Conservation (phyloP, 2,888 invertebrate species). For the Argyresthia goedartella region DNA sequence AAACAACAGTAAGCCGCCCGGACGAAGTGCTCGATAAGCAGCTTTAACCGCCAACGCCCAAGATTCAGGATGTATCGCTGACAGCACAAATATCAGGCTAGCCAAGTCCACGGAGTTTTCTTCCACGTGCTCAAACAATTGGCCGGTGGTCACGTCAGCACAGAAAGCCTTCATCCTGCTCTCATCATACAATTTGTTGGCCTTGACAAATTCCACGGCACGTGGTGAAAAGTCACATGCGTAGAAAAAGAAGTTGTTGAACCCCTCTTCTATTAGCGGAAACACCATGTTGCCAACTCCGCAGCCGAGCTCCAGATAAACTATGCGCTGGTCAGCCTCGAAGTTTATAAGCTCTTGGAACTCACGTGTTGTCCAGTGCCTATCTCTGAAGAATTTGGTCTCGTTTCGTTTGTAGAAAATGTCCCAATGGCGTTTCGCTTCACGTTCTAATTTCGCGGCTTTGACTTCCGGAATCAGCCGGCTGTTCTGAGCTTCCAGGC, state of each 20-base stretch:
- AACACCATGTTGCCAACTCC: constrained; percentile 98
- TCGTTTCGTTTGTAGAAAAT: constrained; percentile 96
- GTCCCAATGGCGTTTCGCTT: constrained; percentile 95
- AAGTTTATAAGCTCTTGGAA: constrained; percentile 83
- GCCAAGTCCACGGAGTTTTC: constrained; percentile 78
- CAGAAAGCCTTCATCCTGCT: constrained; percentile 82
- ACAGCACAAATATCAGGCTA: constrained; percentile 94
- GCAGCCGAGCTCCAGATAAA: constrained; percentile 89
- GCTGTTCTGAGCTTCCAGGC: constrained; percentile 76
- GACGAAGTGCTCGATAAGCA: constrained; percentile 74
- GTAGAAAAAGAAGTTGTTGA: constrained; percentile 75
- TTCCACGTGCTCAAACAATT: constrained; percentile 70
- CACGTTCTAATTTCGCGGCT: constrained; percentile 81
- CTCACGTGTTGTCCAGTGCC: constrained; percentile 97
- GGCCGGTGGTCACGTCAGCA: constrained; percentile 83
- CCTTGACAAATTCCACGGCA: constrained; percentile 88
- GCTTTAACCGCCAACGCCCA: constrained; percentile 76
- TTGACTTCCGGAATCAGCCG: constrained; percentile 74
- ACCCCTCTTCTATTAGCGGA: constrained; percentile 86
- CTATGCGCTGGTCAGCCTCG: constrained; percentile 66
- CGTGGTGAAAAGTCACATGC: constrained; percentile 95
- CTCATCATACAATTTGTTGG: constrained; percentile 75
- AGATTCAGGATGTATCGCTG: constrained; percentile 91
- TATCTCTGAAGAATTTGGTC: constrained; percentile 93
- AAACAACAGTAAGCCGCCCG: constrained; percentile 87